Evolutionary conservation across 2,797 vertebrate species (phyloP), one percentile per base, ranked within the genome.

Genomic region (Gouania willdenowi): DNA sequence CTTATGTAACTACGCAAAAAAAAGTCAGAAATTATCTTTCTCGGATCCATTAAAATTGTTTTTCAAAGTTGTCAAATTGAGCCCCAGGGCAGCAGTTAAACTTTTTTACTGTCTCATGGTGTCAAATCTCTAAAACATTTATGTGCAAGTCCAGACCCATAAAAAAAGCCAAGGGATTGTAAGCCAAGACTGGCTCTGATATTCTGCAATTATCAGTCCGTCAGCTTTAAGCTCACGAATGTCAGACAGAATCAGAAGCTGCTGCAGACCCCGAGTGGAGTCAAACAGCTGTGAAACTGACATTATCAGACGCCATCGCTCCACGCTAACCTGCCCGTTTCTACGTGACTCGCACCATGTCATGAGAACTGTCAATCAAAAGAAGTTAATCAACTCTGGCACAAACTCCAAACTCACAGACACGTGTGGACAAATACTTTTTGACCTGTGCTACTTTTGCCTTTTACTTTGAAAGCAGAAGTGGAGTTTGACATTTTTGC

Each of bases 131-230:
- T 55, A 13, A 48, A 43, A 36, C 18, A 14, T 46, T 48, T 25
- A 50, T 22, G 36, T 57, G 54, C 75, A 74, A 74, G 66, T 65
- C 47, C 41, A 56, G 59, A 63, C 71, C 32, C 23, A 57, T 62
- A 35, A 55, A 35, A 55, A 28, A 12, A 23, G 14, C 18, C 19
- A 4, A 39, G 19, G 26, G 15, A 41, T 40, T 31, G 41, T 37
- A 43, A 66, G 48, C 47, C 15, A 35, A 75, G 25, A 33, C 41
- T 57, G 18, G 27, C 42, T 39, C 58, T 40, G 48, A 71, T 37
- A 59, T 21, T 51, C 52, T 27, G 42, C 50, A 71, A 58, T 74
- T 73, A 72, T 66, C 52, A 43, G 47, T 40, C 46, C 52, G 44
- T 66, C 71, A 66, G 66, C 42, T n/a, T n/a, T 23, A 13, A 67